Percentiles rank a stretch among this genome's conserved stretches.
Evolutionary conservation across 2,113 vertebrate genomes (phyloP).

Genomic region (Capreolus pygargus): DNA sequence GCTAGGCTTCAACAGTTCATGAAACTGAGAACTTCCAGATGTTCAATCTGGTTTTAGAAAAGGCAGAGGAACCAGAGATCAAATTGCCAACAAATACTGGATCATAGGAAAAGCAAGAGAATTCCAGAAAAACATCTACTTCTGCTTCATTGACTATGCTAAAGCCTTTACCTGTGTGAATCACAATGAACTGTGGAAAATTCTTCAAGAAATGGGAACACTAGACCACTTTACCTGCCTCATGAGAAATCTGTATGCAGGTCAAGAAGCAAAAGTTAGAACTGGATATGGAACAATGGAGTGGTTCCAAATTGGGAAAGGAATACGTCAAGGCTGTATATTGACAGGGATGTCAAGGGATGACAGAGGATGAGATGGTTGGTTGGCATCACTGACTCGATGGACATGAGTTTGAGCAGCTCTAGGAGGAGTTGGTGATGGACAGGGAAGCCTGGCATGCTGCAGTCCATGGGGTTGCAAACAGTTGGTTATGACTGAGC

Average conservation of each 20-base stretch:
- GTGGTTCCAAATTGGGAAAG: background rate
- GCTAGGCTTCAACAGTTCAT: background rate
- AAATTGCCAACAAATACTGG: background rate
- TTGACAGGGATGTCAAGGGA: background rate
- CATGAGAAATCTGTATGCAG: background rate
- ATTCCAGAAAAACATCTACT: background rate
- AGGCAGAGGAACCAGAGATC: background rate
- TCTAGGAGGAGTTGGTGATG: background rate
- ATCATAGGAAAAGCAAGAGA: background rate
- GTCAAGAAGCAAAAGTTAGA: background rate
- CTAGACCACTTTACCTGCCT: background rate
- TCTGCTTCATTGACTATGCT: background rate
- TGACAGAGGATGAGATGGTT: background rate
- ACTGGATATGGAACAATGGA: background rate
- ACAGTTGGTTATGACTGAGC: background rate
- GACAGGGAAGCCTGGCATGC: background rate
- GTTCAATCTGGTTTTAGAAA: background rate
- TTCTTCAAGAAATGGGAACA: background rate
- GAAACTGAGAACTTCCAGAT: background rate
- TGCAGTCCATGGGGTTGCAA: background rate
- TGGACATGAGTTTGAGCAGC: background rate
- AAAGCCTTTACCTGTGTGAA: background rate
- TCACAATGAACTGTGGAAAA: background rate
- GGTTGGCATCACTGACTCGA: background rate
- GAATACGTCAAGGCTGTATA: fast-evolving